Conservation (phyloP, 2,113 vertebrate genomes). For the Scytalopus superciliaris region DNA sequence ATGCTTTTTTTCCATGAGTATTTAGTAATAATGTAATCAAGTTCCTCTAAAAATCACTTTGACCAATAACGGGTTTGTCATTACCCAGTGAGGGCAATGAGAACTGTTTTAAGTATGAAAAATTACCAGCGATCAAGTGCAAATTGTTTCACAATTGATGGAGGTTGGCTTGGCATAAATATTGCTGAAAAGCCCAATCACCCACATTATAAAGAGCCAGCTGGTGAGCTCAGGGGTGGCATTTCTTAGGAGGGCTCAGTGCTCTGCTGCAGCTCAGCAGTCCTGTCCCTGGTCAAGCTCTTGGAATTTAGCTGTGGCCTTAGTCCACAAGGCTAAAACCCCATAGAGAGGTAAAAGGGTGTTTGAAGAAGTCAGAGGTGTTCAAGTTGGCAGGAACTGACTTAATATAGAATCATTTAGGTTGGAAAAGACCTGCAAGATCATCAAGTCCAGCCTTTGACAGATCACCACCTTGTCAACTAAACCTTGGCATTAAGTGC, state of each 20-base stretch:
- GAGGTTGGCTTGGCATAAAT: background rate
- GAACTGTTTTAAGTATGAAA: background rate
- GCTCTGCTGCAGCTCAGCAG: background rate
- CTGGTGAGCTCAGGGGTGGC: background rate
- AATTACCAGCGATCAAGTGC: background rate
- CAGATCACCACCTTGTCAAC: background rate
- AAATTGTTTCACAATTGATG: slow-evolving; percentile 9
- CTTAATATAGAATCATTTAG: background rate
- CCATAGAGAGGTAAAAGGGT: background rate
- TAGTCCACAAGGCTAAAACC: background rate
- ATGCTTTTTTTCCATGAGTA: background rate
- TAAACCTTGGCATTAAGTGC: background rate
- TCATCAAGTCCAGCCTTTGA: background rate
- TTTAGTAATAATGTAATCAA: background rate
- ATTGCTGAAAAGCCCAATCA: background rate
- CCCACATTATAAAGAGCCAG: background rate
- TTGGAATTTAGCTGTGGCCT: background rate
- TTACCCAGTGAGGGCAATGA: background rate
- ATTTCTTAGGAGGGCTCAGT: background rate
- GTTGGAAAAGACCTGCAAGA: background rate
- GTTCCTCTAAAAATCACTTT: background rate
- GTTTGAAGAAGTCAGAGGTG: background rate
- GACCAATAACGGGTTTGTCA: background rate
- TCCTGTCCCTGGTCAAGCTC: background rate
- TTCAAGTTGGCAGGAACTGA: background rate